Percentiles rank a stretch among this genome's conserved stretches.
phyloP scores from a whole-genome alignment of 2,888 invertebrate genomes.

The Gortyna flavago region DNA sequence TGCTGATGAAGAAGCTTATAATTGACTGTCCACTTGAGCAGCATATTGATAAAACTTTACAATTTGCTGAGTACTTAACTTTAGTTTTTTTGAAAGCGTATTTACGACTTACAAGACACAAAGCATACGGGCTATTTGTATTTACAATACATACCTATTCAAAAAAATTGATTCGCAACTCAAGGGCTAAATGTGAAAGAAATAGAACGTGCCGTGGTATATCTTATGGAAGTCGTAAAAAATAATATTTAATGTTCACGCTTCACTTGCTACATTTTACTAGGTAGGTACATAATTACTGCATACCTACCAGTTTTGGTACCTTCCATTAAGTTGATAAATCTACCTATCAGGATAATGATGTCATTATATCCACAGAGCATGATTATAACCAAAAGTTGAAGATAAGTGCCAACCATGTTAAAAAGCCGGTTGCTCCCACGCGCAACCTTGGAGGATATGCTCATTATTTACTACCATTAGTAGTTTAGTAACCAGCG shows the following conservation, averaged over 20 bases:
- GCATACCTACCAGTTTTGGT: not conserved
- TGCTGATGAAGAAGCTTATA: not conserved
- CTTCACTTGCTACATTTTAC: not conserved
- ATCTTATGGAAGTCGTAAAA: not conserved
- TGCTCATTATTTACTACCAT: conserved; percentile 60
- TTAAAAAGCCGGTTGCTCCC: conserved; percentile 56
- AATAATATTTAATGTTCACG: not conserved
- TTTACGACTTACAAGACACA: not conserved
- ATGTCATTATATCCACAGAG: conserved; percentile 52
- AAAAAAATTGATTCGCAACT: not conserved
- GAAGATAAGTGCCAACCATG: conserved; percentile 26
- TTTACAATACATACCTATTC: too few relatives aligned
- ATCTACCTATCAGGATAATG: conserved; percentile 20
- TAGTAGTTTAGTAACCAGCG: conserved; percentile 60
- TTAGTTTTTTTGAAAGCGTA: too few relatives aligned
- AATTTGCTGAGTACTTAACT: not conserved
- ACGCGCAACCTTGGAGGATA: conserved; percentile 64
- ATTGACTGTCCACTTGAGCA: not conserved
- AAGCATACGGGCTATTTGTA: not conserved
- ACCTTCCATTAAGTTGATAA: not conserved
- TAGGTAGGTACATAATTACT: not conserved
- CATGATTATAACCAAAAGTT: conserved; percentile 43
- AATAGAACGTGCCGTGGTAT: not conserved
- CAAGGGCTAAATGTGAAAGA: not conserved
- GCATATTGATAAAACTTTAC: not conserved